Base-by-base conservation (phyloP, 2,888 invertebrate species). In the Mongoloraphidia duomilia region DNA sequence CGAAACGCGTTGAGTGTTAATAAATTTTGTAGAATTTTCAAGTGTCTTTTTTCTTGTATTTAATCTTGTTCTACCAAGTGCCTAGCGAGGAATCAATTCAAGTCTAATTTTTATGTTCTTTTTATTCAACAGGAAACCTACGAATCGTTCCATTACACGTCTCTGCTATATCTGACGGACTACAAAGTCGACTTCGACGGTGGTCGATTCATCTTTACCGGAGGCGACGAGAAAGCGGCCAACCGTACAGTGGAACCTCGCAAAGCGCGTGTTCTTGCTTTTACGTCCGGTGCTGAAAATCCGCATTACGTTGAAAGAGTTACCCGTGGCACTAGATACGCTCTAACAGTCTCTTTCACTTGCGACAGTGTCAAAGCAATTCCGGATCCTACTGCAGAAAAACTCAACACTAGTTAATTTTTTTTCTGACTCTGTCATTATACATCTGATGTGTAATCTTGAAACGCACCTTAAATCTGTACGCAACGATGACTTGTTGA, bases 281-380 rank as follows among this genome's bases (percentile, higher is more conserved):
- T 91, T 62, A 89, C 90, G 1, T 90, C 92, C 42, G 92, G 91
- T 11, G 77, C 77, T 39, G 92, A 93, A 69, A 92, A 92, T 69
- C 64, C 77, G 1, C 90, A 92, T 66, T 77, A 74, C 64, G 87
- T 92, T 2, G 91, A 92, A 65, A 78, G 77, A 65, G 84, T 92
- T 5, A 75, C 71, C 9, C 73, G 76, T 17, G 93, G 93, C 12
- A 73, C 73, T 11, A 71, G 91, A 61, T 90, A 82, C 65, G 89
- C 90, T 5, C 73, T 91, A 55, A 90, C 89, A 1, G 79, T 92
- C 45, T 85, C 90, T 41, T 93, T 92, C 64, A 90, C 90, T 6
- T 91, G 91, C 68, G 80, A 90, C 66, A 68, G 73, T 47, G 67
- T 72, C 41, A 75, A 74, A 62, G 80, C 80, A 17, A 84, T 87